phyloP scores from a whole-genome alignment of 1,140 invertebrate genomes.

The Drosophila tani region DNA sequence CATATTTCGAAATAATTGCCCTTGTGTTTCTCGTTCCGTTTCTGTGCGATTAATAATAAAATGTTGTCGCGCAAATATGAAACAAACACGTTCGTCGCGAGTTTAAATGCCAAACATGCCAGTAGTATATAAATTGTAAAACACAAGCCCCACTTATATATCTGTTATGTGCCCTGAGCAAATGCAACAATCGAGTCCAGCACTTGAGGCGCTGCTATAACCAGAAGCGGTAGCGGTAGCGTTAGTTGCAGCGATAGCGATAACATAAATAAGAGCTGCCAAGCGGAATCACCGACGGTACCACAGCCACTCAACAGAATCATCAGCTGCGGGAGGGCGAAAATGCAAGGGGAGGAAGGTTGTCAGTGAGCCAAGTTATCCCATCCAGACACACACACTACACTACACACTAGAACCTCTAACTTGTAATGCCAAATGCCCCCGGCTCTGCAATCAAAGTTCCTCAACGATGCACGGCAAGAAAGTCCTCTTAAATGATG shows the following conservation, averaged over 20 bases:
- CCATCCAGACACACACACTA: slow-evolving; percentile 30
- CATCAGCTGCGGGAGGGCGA: slow-evolving; percentile 1
- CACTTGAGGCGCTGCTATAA: slow-evolving; percentile 19
- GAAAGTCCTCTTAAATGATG: slow-evolving; percentile 21
- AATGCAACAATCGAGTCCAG: slow-evolving; percentile 41
- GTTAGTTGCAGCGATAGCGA: slow-evolving; percentile 32
- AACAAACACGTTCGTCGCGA: slow-evolving; percentile 60
- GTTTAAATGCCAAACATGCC: slow-evolving; percentile 28
- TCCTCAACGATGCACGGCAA: slow-evolving; percentile 23
- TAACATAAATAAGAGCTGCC: slow-evolving; percentile 44
- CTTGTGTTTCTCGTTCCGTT: slow-evolving; percentile 44
- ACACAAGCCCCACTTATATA: slow-evolving; percentile 46
- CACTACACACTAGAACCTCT: background rate
- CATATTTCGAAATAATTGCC: slow-evolving; percentile 47
- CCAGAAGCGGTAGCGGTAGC: slow-evolving; percentile 24
- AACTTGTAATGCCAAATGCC: slow-evolving; percentile 51
- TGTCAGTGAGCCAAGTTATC: slow-evolving; percentile 60
- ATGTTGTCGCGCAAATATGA: slow-evolving; percentile 67
- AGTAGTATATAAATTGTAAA: slow-evolving; percentile 18
- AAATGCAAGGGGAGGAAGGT: background rate
- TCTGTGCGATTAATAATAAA: slow-evolving; percentile 58
- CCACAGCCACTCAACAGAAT: slow-evolving; percentile 36
- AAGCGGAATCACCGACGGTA: slow-evolving; percentile 38
- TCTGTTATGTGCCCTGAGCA: slow-evolving; percentile 38
- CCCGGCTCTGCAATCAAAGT: slow-evolving; percentile 67